These are phyloP conservation scores for Polypterus senegalus DNA, from an alignment of 2,113 vertebrate genomes.

Conservation along the genomic window DNA sequence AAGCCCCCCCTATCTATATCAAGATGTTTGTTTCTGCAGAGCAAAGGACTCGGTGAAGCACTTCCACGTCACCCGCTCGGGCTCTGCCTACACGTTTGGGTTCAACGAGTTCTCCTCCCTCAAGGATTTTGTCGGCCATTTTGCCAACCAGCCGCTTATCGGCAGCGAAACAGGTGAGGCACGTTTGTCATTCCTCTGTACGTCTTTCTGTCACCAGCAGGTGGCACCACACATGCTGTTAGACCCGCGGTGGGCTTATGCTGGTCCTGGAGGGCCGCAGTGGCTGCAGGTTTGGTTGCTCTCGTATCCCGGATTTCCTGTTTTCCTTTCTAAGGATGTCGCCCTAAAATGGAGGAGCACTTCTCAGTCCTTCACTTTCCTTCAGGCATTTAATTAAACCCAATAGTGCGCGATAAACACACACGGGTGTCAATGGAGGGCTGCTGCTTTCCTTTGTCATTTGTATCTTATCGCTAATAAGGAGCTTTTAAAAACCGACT, in stretches of 20 bases:
- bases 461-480: no score
- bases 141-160: slow-evolving; percentile 88
- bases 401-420: no score
- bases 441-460: no score
- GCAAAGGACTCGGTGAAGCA: slow-evolving; percentile 93
- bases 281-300: no score
- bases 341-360: no score
- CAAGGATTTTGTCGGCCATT: slow-evolving; percentile 76
- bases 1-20: neutral
- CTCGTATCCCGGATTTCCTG: no score
- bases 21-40: slow-evolving; percentile 37
- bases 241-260: neutral
- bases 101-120: slow-evolving; percentile 77
- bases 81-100: slow-evolving; percentile 66
- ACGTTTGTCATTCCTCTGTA: neutral
- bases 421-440: no score
- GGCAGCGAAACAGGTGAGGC: slow-evolving; percentile 84
- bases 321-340: no score
- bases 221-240: neutral
- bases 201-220: neutral
- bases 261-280: neutral
- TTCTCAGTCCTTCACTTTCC: no score
- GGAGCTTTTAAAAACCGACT: no score
- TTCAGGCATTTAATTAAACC: no score
- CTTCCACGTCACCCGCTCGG: slow-evolving; percentile 67